Base-by-base conservation (phyloP, 2,888 invertebrate species). In the Trichogramma dendrolimi region DNA sequence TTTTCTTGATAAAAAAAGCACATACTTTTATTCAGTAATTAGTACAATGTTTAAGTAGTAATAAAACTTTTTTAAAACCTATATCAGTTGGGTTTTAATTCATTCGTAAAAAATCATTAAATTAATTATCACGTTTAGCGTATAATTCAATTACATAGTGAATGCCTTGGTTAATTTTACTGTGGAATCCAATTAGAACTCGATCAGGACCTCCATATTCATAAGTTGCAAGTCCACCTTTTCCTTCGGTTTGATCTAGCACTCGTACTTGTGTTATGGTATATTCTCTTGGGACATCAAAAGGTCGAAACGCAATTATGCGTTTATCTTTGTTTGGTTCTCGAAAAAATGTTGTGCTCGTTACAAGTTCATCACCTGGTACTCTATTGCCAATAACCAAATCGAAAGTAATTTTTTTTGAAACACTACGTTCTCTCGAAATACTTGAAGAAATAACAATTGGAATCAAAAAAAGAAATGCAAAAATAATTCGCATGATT, bases 141-240 rank as follows among this genome's bases (percentile, higher is more conserved):
- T 58, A 58, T 4, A 58, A 11, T 10, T 58, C 52, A 11, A 58
- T 41, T n/a, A 11, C 1, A 39, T 58, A 58, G 11, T 58, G 7
- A 27, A 58, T 52, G 2, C 52, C 58, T 14, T 58, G 58, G 6
- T 58, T 58, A 8, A 46, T 46, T 11, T 40, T 10, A 14, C 58
- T 58, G 7, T 52, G 44, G 14, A 58, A 58, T 8, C 58, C 58
- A 6, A 58, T 8, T 7, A 58, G 43, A 5, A 58, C 53, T 2
- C 58, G 52, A 5, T 47, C 42, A 14, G 58, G 58, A 5, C 58
- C 58, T 5, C 58, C 58, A 41, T 58, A 58, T 49, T 58, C 58
- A 41, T 52, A 53, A 5, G 58, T 52, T 10, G 41, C 41, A 4
- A 5, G n/a, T 1, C 58, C 58, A 2, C 58, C 58, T 4, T n/a